phyloP scores from a whole-genome alignment of 2,797 vertebrate species.

The Manis pentadactyla region DNA sequence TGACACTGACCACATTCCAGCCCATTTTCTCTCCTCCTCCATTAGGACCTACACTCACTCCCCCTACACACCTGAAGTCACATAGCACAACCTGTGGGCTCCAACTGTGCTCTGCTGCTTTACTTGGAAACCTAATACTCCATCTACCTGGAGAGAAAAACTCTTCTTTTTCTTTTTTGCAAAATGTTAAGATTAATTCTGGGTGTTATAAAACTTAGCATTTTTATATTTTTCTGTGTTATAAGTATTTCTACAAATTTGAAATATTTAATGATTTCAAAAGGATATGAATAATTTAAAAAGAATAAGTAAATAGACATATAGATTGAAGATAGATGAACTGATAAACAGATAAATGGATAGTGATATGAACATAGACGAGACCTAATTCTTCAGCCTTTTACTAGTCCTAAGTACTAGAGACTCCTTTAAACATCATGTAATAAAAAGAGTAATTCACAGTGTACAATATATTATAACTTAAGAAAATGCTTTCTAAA shows the following conservation, averaged over 20 bases:
- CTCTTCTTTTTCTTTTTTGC: too few species aligned
- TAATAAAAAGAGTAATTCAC: too few species aligned
- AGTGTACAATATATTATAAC: not conserved
- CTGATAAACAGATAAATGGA: not conserved
- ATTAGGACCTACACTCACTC: not conserved
- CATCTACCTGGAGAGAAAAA: not conserved
- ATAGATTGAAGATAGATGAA: not conserved
- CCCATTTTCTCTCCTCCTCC: not conserved
- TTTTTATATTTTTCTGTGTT: not conserved
- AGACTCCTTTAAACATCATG: not conserved
- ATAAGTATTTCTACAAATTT: slow-evolving; percentile 2
- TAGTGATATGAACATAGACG: not conserved
- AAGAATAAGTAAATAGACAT: not conserved
- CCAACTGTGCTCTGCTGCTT: not conserved
- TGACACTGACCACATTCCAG: not conserved
- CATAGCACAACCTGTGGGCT: not conserved
- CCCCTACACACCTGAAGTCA: not conserved
- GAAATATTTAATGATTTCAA: not conserved
- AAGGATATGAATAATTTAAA: not conserved
- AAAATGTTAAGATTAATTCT: not conserved
- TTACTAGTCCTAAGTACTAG: not conserved
- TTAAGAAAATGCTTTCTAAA: not conserved
- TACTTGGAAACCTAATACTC: not conserved
- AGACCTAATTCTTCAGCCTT: not conserved
- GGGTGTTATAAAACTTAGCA: not conserved